Base-by-base conservation (phyloP, 2,888 invertebrate species). In the Thymelicus acteon region DNA sequence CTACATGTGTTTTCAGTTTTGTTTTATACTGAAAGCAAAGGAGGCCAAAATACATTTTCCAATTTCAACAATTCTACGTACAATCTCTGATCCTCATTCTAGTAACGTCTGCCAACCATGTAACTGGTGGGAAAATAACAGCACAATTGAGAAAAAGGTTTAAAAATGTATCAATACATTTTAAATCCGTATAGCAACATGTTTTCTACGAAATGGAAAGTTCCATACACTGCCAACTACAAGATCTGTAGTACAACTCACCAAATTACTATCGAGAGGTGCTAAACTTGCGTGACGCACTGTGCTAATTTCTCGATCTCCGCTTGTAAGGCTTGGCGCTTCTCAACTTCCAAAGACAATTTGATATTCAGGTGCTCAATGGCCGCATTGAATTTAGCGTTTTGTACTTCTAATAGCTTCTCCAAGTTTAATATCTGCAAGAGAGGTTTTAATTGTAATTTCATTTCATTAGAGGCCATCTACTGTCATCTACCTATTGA, bases 251-350 rank as follows among this genome's bases (percentile, higher is more conserved):
- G 19, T 47, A 24, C 61, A 47, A 19, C 61, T 31, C 13, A 2
- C 7, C 19, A 19, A 19, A 24, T 44, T 24, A 24, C 12, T 19
- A 49, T 24, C 15, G 4, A 48, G 31, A 12, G n/a, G 73, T 78
- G 87, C 87, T 95, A 96, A 86, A 96, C 96, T 88, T 96, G 96
- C 82, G 96, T 96, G 80, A 96, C 96, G 81, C 96, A 95, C 78
- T 96, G 95, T 75, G 95, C 95, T 73, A 96, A 92, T 85, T 96
- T 96, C 76, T 96, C 96, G 70, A 96, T 86, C 84, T 96, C 95
- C 58, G 93, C 91, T 77, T 96, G 96, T 75, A 97, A 83, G 72
- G 95, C 87, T 77, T 94, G 93, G 52, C 96, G 94, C 82, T 95
- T 95, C 74, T 96, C 96, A 1, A 93, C 90, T 85, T 97, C 97